Evolutionary conservation across 2,888 invertebrate genomes (phyloP).

Genomic region (Onchidella celtica): DNA sequence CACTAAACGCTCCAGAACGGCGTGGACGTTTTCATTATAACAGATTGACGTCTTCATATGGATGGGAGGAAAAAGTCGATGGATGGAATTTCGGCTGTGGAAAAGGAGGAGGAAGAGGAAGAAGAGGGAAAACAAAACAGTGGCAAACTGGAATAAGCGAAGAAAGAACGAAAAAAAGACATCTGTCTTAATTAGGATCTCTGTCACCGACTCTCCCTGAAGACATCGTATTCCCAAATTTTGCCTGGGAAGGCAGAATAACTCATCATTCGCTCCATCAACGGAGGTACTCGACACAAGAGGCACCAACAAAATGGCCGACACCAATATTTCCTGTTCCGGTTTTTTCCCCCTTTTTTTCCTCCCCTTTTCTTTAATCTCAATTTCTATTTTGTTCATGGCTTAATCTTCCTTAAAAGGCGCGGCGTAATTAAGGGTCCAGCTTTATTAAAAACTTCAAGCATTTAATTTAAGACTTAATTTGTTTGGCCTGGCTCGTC

Average conservation of each 20-base stretch:
- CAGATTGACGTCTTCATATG: constrained; percentile 30
- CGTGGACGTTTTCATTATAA: constrained; percentile 34
- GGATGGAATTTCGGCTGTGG: constrained; percentile 12
- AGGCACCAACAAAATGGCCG: constrained; percentile 37
- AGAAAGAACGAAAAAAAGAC: constrained; percentile 20
- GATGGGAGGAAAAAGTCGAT: constrained; percentile 5
- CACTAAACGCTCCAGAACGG: neutral
- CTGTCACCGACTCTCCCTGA: constrained; percentile 21
- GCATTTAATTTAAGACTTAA: neutral
- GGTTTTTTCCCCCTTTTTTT: too few relatives aligned
- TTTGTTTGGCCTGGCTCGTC: neutral
- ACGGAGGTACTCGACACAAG: neutral
- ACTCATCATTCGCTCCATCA: constrained; percentile 40
- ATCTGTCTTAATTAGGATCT: constrained; percentile 46
- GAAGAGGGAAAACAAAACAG: constrained; percentile 10
- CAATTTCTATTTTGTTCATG: too few relatives aligned
- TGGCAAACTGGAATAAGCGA: too few relatives aligned
- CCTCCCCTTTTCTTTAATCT: too few relatives aligned
- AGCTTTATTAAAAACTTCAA: neutral
- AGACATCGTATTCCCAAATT: neutral
- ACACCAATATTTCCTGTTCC: constrained; percentile 30
- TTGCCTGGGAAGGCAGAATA: constrained; percentile 1
- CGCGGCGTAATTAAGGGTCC: neutral
- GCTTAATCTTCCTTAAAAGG: neutral
- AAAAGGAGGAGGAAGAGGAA: neutral